Evolutionary conservation across 2,797 vertebrate genomes (phyloP), one percentile per base, ranked within the genome.

Genomic region (Sparus aurata): DNA sequence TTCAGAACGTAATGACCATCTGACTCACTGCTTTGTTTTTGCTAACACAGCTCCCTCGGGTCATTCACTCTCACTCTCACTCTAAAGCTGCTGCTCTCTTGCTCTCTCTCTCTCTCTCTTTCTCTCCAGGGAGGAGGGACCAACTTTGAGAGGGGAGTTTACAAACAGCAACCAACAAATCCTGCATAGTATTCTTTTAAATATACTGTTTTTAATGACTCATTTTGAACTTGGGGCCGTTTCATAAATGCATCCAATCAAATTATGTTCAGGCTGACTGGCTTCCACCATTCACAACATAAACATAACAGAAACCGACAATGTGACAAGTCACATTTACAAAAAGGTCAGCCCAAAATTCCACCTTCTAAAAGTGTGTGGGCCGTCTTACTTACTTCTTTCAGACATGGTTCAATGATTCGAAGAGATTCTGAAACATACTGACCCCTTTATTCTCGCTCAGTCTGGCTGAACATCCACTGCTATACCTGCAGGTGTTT

Each of bases 401-500:
- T 58, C 43, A 60, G 59, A 69, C 3, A n/a, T n/a, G 15, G 45
- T 66, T 66, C 12, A 70, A 20, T 1, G 23, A 62, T n/a, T 57
- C 3, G 4, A 25, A 27, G 49, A 62, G 16, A 3, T 49, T 55
- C 47, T 52, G 15, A 69, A 50, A 49, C 23, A n/a, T 23, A 12
- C 16, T 50, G 23, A 58, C 30, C 53, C 34, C 25, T 60, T 53
- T 52, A 18, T 45, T 60, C 47, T 47, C 1, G 0, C 22, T 64
- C 62, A 53, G 50, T 50, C 46, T 54, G 45, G 7, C 61, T 63
- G 17, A 61, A 43, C 45, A 38, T 43, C 61, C 17, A 4, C 27
- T 27, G 22, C 23, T 30, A 38, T 9, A 23, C 55, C 45, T 58
- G 57, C 54, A 73, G 64, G 50, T 62, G 22, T 50, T 73, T 65